Base-by-base conservation (phyloP, 2,113 vertebrate genomes). In the Morone chrysops region DNA sequence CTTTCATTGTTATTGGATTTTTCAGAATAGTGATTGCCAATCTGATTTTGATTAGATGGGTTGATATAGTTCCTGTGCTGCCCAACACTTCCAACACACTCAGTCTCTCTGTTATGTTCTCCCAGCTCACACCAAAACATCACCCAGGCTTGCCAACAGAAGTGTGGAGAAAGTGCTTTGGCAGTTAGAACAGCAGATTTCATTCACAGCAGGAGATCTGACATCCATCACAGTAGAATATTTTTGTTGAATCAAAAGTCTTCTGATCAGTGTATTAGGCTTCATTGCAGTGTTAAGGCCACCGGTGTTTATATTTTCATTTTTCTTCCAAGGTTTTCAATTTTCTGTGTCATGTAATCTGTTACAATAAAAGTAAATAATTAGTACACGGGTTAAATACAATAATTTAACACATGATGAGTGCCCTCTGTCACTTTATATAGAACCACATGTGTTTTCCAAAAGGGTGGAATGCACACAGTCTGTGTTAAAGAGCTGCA, bases 151-250 rank as follows among this genome's bases (percentile, higher is more conserved):
- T 90, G 80, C 80, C 69, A 82, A 78, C 18, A 75, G 25, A 80
- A 83, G 77, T 75, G 87, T 75, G 72, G 75, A 84, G 51, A 87
- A 56, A 78, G 78, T 62, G 71, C 71, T 85, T 85, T 80, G 69
- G 81, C 68, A 84, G 78, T 88, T 69, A 69, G 69, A 48, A 51
- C 54, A 75, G 31, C 9, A 25, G 61, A 85, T 83, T 72, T 81
- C 45, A 72, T 80, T 54, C 83, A 75, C 83, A 77, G 77, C 51
- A n/a, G 75, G 76, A 38, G 36, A 68, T 70, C 25, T 72, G 71
- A 82, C 74, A 76, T 79, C 68, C 31, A 31, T 31, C 31, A 31
- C 31, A 82, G 11, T 41, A 56, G 57, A 78, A 77, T 57, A 72
- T 61, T 75, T 68, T 60, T 67, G 40, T 72, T 50, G 60, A 74